Evolutionary conservation across 2,797 vertebrate genomes (phyloP).

Genomic region (Danionella dracula): DNA sequence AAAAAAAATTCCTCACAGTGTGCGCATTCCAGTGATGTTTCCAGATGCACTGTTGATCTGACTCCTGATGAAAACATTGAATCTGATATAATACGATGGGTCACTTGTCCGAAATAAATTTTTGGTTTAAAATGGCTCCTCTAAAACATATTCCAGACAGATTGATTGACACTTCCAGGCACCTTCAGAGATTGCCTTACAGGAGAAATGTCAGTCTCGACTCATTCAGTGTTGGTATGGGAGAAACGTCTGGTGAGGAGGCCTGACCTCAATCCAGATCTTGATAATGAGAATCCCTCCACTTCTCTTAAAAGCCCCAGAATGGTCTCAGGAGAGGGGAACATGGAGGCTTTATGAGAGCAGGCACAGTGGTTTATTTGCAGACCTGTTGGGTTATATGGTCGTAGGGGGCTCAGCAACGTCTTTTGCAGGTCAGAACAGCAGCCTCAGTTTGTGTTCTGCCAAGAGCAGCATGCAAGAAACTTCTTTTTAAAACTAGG

Average conservation of each 20-base stretch:
- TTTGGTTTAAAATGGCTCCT: neutral
- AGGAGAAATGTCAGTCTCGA: conserved; percentile 14
- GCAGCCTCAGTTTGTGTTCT: conserved; percentile 1
- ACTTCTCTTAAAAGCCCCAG: neutral
- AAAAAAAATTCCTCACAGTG: neutral
- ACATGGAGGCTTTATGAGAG: neutral
- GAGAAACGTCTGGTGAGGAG: conserved; percentile 43
- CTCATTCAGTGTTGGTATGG: neutral
- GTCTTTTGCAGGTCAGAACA: neutral
- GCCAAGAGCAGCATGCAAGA: neutral
- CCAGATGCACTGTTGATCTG: neutral
- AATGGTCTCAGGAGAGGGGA: conserved; percentile 1
- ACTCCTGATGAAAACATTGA: conserved; percentile 3
- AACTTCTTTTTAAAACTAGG: conserved; percentile 35
- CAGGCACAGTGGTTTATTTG: neutral
- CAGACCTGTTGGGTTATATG: neutral
- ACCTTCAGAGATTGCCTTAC: conserved; percentile 21
- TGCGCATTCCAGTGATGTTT: neutral
- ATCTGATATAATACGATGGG: neutral
- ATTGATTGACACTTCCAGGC: conserved; percentile 29
- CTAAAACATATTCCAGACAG: conserved; percentile 11
- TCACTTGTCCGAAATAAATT: neutral
- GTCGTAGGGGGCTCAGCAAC: neutral
- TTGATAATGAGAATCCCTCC: conserved; percentile 63
- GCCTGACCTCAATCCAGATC: conserved; percentile 67